phyloP scores from a whole-genome alignment of 2,113 vertebrate species.

The Xenus cinereus region DNA sequence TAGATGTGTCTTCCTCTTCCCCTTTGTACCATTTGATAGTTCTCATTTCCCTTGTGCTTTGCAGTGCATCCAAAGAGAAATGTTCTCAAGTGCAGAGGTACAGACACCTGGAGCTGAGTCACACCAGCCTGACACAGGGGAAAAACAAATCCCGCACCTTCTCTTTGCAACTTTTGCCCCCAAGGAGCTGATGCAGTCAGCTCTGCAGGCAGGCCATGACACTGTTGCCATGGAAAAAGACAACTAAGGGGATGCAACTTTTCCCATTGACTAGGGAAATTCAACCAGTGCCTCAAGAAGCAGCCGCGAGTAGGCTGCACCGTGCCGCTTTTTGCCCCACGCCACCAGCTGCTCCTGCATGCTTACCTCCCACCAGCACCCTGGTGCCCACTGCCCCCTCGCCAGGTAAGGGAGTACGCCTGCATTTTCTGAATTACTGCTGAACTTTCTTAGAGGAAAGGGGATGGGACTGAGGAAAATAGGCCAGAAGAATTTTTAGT shows the following conservation, averaged over 20 bases:
- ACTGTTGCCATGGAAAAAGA: not conserved
- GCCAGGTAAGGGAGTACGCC: fast-evolving
- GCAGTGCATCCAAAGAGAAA: not conserved
- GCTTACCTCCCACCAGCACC: not conserved
- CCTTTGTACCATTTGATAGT: not conserved
- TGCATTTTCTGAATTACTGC: not conserved
- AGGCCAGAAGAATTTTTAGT: not conserved
- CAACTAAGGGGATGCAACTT: not conserved
- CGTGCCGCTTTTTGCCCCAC: not conserved
- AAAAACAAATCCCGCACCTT: not conserved
- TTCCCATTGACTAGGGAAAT: not conserved
- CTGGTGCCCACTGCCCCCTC: not conserved
- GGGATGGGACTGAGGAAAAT: not conserved
- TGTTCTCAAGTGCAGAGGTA: not conserved
- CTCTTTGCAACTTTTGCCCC: no score
- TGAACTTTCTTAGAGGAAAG: not conserved
- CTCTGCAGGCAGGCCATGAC: not conserved
- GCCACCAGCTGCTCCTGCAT: not conserved
- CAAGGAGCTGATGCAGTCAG: no score
- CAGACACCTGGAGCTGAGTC: not conserved
- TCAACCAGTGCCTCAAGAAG: not conserved
- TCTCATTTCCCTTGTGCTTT: not conserved
- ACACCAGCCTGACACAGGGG: not conserved
- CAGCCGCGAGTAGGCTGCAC: fast-evolving
- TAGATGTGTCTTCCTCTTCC: not conserved